Base-by-base conservation (phyloP, 2,888 invertebrate species). In the Ellobium chinense region DNA sequence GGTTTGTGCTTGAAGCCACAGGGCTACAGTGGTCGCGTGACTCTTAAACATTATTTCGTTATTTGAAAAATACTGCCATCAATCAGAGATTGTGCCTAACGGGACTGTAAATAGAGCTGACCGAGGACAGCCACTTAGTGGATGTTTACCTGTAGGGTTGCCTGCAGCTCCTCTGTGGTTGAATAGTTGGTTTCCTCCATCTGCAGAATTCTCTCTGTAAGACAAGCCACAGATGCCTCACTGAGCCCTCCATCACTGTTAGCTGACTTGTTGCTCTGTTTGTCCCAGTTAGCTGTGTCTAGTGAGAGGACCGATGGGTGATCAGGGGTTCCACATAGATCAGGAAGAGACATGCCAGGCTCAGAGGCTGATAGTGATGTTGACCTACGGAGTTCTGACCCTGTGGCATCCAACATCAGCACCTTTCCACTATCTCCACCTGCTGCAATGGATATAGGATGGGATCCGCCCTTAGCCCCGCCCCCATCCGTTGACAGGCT, bases 201-300 rank as follows among this genome's bases (percentile, higher is more conserved):
- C 93, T 97, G 97, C 92, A 97, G 95, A 88, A 98, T 97, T 91
- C 97, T 95, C 92, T 98, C 98, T 93, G 98, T 98, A 24, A 92
- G 94, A 92, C 97, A 97, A 29, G 97, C 97, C 84, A 98, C 97
- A 3, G 94, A 94, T 79, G 97, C 96, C 93, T 98, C 97, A 93
- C 97, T 97, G 86, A 96, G 94, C 18, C 76, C 78, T 3, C 76
- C 81, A 83, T 92, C 92, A 65, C 91, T 91, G 79, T 85, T 83
- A 39, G 84, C 78, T 66, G 96, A 96, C 83, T 97, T 96, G 65
- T 96, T 96, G 80, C 97, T 97, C 93, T 97, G 96, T 92, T 97
- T 97, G 93, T 98, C 97, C 98, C 98, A 98, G 81, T 90, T 89
- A 29, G 85, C 83, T 5, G 87, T 86, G 69, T 90, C 90, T 54